Base-by-base conservation (phyloP, 2,113 vertebrate species). In the Globicephala melas region DNA sequence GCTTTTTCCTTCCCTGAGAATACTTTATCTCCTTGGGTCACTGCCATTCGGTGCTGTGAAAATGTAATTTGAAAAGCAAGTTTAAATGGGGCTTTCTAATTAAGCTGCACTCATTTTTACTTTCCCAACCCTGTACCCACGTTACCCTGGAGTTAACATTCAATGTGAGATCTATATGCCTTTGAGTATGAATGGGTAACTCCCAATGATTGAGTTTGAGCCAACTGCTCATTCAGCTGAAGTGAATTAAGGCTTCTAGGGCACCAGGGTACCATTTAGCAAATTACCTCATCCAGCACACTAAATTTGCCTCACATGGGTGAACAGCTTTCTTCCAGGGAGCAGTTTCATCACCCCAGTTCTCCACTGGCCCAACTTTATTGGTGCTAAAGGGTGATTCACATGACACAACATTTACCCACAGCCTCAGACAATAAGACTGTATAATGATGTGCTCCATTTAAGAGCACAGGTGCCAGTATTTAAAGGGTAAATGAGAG, bases 201-300 rank as follows among this genome's bases (percentile, higher is more conserved):
- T 86, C 84, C 96, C 84, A 81, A 0, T 96, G 95, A 97, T 76
- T 97, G 96, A 92, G 76, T 93, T 82, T 95, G 95, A 95, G n/a
- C 96, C 96, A 97, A 38, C 95, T 97, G 96, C 71, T 98, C 96
- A 80, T 83, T 98, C 95, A 87, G 18, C 94, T 95, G 97, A 96
- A 68, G 95, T 97, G 95, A 98, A 97, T 98, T 92, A 96, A 97
- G 87, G 86, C 84, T 97, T 95, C 73, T 47, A 87, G 92, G 89
- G 96, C 96, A 95, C 94, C 76, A 65, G 88, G 38, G 95, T 94
- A 74, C 94, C 95, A 93, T 97, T 97, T 96, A 98, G 92, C 90
- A 96, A 97, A 97, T 95, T 97, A 92, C 73, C 77, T 97, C 79
- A 80, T 53, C 88, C 81, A 83, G 31, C 84, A 68, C 90, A 81